A percentile compares a stretch with the other conserved stretches of the same genome.
phyloP scores from a whole-genome alignment of 2,113 vertebrate genomes.

The Corapipo altera region DNA sequence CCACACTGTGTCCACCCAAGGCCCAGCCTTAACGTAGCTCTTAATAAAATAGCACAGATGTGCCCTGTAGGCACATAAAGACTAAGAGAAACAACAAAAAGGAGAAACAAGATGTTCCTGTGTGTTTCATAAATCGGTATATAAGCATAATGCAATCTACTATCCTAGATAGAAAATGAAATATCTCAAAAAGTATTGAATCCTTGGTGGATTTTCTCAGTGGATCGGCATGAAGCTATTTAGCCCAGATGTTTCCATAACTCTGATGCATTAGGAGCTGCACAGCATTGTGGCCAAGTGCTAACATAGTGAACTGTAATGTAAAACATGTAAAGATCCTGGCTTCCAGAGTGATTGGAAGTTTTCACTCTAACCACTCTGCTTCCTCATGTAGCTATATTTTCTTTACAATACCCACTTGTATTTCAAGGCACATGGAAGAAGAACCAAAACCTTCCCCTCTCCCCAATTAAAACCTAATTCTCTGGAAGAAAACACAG shows the following conservation, averaged over 20 bases:
- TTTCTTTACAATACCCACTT: background rate
- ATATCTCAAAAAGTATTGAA: constrained; percentile 9
- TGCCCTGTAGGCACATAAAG: constrained; percentile 27
- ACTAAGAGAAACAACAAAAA: background rate
- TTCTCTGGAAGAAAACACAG: background rate
- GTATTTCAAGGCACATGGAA: background rate
- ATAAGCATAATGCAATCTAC: constrained; percentile 8
- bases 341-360: constrained; percentile 23
- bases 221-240: constrained; percentile 60
- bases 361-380: constrained; percentile 21
- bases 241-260: constrained; percentile 65
- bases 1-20: background rate
- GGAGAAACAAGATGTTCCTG: background rate
- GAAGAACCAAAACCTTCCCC: background rate
- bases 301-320: constrained; percentile 41
- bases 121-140: constrained; percentile 32
- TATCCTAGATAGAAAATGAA: constrained; percentile 19
- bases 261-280: constrained; percentile 51
- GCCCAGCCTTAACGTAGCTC: background rate
- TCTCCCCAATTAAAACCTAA: background rate
- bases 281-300: constrained; percentile 10
- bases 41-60: constrained; percentile 38
- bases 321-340: constrained; percentile 53
- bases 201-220: constrained; percentile 62
- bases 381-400: background rate